Percentiles rank a stretch among this genome's conserved stretches.
These are phyloP conservation scores for Falcaria lacertinaria DNA, from an alignment of 2,888 invertebrate species.

Conservation along the genomic window DNA sequence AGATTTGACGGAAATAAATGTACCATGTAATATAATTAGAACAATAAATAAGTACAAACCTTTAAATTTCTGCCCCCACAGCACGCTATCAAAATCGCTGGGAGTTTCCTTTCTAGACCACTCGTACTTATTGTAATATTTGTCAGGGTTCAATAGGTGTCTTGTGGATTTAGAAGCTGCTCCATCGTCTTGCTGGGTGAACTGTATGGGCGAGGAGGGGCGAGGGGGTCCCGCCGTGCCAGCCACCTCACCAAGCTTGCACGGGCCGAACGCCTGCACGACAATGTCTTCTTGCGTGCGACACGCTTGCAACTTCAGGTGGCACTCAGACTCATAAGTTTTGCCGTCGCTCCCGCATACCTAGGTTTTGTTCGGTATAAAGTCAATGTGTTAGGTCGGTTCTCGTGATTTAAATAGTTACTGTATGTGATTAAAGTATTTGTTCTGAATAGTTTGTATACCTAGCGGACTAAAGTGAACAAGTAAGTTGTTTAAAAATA, in stretches of 20 bases:
- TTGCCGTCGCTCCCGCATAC: constrained; percentile 89
- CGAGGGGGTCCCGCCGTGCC: constrained; percentile 88
- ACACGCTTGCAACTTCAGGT: constrained; percentile 89
- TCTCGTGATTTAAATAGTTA: too few species aligned
- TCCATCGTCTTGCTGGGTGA: constrained; percentile 88
- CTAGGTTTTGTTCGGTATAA: constrained; percentile 31
- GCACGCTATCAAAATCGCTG: constrained; percentile 63
- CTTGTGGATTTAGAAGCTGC: constrained; percentile 89
- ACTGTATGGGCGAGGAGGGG: constrained; percentile 88
- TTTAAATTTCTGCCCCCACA: constrained; percentile 67
- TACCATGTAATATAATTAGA: too few species aligned
- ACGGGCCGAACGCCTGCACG: constrained; percentile 87
- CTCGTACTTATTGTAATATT: constrained; percentile 82
- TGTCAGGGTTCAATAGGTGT: constrained; percentile 86
- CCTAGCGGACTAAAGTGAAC: too few species aligned
- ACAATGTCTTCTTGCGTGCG: constrained; percentile 88
- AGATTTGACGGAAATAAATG: too few species aligned
- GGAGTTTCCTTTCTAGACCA: constrained; percentile 78
- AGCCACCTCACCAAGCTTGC: constrained; percentile 84
- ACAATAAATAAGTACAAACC: constrained; percentile 52
- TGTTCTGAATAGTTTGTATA: too few species aligned
- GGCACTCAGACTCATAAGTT: constrained; percentile 91
- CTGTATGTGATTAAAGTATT: too few species aligned
- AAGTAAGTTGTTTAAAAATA: too few species aligned
- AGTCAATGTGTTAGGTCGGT: background rate